These are phyloP conservation scores for Dicranocentrus wangi DNA, from an alignment of 2,888 invertebrate species.

Conservation along the genomic window DNA sequence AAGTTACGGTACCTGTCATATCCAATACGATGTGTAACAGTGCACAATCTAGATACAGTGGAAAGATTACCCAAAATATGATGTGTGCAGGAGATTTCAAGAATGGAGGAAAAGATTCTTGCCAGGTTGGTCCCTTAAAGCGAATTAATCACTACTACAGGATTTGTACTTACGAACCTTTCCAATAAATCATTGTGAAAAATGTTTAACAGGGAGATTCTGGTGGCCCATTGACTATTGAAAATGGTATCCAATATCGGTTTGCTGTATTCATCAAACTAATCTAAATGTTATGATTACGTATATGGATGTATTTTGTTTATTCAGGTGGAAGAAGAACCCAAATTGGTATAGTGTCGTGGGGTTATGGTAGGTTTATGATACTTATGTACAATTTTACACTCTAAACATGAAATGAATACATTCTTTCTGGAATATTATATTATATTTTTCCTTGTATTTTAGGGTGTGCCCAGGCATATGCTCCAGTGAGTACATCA, in stretches of 20 bases:
- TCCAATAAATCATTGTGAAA: too few relatives aligned
- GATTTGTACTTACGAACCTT: too few relatives aligned
- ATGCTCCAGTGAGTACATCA: slow-evolving; percentile 50
- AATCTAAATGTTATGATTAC: background rate
- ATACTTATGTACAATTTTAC: slow-evolving; percentile 12
- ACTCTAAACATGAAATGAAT: background rate
- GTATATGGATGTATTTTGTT: too few relatives aligned
- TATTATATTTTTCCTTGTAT: background rate
- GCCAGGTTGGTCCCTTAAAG: slow-evolving; percentile 41
- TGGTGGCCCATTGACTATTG: slow-evolving; percentile 69
- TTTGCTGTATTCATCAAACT: background rate
- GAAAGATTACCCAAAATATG: slow-evolving; percentile 70
- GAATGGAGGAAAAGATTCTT: slow-evolving; percentile 64
- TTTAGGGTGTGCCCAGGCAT: slow-evolving; percentile 65
- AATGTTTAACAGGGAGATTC: slow-evolving; percentile 51
- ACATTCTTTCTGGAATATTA: background rate
- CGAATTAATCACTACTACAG: too few relatives aligned
- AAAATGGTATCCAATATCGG: slow-evolving; percentile 58
- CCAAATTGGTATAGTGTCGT: slow-evolving; percentile 64
- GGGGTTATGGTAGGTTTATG: slow-evolving; percentile 53
- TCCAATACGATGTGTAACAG: slow-evolving; percentile 82
- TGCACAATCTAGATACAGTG: slow-evolving; percentile 60
- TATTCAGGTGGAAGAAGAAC: slow-evolving; percentile 64
- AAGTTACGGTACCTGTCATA: slow-evolving; percentile 87
- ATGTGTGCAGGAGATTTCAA: slow-evolving; percentile 59